Evolutionary conservation across 23 tunicate genomes (phyloP).

Genomic region (Botrylloides violaceus): DNA sequence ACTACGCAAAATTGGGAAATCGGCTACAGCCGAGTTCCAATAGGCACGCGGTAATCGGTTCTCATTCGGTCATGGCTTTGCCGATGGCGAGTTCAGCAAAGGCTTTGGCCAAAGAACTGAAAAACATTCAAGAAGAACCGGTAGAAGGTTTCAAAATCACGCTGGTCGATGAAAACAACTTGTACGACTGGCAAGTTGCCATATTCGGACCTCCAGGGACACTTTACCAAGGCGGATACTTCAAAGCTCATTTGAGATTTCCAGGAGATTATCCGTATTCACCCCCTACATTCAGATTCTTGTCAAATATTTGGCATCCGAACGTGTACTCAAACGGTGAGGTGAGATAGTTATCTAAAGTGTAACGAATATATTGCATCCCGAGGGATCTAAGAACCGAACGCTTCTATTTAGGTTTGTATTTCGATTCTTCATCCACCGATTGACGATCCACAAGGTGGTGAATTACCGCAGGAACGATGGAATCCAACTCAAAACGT

Average conservation of each 20-base stretch:
- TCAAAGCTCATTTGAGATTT: constrained; percentile 94
- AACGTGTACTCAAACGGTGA: constrained; percentile 96
- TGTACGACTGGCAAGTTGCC: constrained; percentile 98
- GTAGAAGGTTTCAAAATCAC: constrained; percentile 90
- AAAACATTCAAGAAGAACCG: constrained; percentile 81
- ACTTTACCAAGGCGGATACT: constrained; percentile 93
- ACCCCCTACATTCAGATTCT: constrained; percentile 89
- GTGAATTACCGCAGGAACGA: constrained; percentile 95
- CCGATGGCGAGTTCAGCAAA: constrained; percentile 98
- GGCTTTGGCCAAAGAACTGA: constrained; percentile 79
- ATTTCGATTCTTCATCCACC: constrained; percentile 96
- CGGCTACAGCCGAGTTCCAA: neutral
- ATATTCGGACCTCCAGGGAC: constrained; percentile 99
- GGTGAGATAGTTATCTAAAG: constrained; percentile 25
- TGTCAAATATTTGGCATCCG: constrained; percentile 95
- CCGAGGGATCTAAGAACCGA: neutral
- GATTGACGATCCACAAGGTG: constrained; percentile 91
- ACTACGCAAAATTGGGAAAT: too few species aligned
- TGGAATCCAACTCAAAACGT: constrained; percentile 99
- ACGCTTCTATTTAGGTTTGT: constrained; percentile 54
- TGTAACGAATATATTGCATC: neutral
- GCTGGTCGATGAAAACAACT: constrained; percentile 88
- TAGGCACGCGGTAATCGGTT: neutral
- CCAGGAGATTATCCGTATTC: constrained; percentile 98
- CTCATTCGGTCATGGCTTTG: constrained; percentile 45